These are phyloP conservation scores for Theocolax elegans DNA, from an alignment of 1,140 invertebrate genomes.

Conservation along the genomic window DNA sequence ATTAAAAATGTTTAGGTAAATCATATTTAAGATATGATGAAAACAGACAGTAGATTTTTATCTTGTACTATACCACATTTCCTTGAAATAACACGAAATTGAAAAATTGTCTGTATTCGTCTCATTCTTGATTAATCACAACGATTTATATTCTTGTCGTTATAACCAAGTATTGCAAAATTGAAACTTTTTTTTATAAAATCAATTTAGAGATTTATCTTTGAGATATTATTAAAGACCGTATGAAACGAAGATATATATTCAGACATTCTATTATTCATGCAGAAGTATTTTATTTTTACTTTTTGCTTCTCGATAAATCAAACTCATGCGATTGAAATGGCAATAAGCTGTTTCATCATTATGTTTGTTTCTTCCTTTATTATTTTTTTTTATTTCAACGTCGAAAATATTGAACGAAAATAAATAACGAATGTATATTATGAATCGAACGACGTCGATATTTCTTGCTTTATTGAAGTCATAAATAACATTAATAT, in stretches of 20 bases:
- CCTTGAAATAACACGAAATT: too few relatives aligned
- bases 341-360: constrained; percentile 18
- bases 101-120: too few relatives aligned
- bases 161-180: background rate
- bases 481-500: too few relatives aligned
- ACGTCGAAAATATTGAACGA: background rate
- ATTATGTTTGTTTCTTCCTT: constrained; percentile 17
- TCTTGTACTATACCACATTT: too few relatives aligned
- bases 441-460: background rate
- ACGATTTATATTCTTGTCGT: background rate
- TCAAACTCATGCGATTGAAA: constrained; percentile 11
- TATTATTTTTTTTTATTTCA: background rate
- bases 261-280: constrained; percentile 11
- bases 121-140: constrained; percentile 8
- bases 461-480: too few relatives aligned
- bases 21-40: too few relatives aligned
- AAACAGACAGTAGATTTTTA: too few relatives aligned
- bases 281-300: constrained; percentile 6
- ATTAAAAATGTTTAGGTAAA: too few relatives aligned
- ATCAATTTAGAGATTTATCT: constrained; percentile 18
- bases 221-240: background rate
- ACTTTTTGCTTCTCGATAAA: constrained; percentile 21
- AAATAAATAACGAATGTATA: constrained; percentile 7
- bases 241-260: background rate
- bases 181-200: background rate